Evolutionary conservation across 2,113 vertebrate species (phyloP).

Genomic region (Charadrius vociferus): DNA sequence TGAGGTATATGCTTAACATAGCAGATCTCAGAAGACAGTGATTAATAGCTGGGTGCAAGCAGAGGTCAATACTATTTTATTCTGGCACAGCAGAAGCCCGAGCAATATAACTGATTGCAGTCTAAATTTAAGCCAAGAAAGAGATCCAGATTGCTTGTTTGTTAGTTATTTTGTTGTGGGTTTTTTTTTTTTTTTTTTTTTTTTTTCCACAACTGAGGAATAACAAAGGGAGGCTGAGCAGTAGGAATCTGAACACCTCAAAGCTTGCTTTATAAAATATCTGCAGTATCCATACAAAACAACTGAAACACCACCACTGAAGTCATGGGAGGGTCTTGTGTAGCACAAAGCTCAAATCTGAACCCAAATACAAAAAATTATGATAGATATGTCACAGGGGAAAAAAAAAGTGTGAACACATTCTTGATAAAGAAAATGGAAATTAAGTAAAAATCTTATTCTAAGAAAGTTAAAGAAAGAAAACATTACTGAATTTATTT

Average conservation of each 20-base stretch:
- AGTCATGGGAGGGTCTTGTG: background rate
- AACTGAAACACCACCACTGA: background rate
- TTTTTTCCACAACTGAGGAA: background rate
- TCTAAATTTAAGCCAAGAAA: background rate
- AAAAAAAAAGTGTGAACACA: background rate
- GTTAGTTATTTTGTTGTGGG: rapidly evolving
- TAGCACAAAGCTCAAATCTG: background rate
- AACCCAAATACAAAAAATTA: background rate
- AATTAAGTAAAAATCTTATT: background rate
- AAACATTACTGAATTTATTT: background rate
- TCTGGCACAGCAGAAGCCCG: background rate
- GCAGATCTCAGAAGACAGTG: background rate
- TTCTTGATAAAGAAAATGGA: background rate
- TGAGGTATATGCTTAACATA: background rate
- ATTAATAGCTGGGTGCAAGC: background rate
- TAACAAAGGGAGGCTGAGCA: background rate
- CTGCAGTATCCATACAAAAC: background rate
- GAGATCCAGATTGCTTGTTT: background rate
- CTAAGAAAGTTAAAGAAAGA: background rate
- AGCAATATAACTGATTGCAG: background rate
- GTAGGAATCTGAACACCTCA: background rate
- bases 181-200: too few species aligned
- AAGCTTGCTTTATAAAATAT: background rate
- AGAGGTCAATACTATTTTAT: background rate
- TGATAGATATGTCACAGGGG: background rate